Evolutionary conservation across 2,888 invertebrate species (phyloP), one percentile per base, ranked within the genome.

Genomic region (Rhyacophila evoluta): DNA sequence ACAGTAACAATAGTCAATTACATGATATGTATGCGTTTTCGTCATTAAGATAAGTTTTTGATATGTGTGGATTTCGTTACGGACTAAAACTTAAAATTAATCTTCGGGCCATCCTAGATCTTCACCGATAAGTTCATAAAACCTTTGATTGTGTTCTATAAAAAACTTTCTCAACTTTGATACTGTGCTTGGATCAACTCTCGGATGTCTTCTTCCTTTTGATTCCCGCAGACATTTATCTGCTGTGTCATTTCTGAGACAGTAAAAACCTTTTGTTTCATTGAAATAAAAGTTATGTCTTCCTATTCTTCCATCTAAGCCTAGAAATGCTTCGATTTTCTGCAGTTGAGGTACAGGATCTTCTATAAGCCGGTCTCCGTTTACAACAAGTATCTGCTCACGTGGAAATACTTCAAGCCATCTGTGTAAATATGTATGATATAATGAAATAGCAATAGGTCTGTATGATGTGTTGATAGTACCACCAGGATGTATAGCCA

Each of bases 201-300:
- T 90, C 4, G 97, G 96, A 88, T 98, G 97, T 86, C 93, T 92
- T 39, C 95, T 91, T 76, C 95, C 94, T 85, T 95, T 94, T 87
- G 98, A 92, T 89, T 95, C 92, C 86, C 94, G 86, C 88, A 98
- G 89, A 92, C 98, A 93, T 88, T 96, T 92, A 91, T 96, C 92
- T 83, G 94, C 93, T 83, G 94, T 94, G 87, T 96, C 94, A 88
- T 96, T 93, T 85, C 96, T 90, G 85, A 96, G 89, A 87, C 98
- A 98, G 88, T 95, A 98, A 89, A 99, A 97, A 80, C 98, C 97
- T 87, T 98, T 97, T 12, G 97, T 97, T 88, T 95, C 94, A 89
- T 99, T 98, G 89, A 97, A 99, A 89, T 98, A 97, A 88, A 99
- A 97, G 88, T 97, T 96, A 86, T 95, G 95, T 84, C 94, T 92